Evolutionary conservation across 2,888 invertebrate species (phyloP).

Genomic region (Rhingia rostrata): DNA sequence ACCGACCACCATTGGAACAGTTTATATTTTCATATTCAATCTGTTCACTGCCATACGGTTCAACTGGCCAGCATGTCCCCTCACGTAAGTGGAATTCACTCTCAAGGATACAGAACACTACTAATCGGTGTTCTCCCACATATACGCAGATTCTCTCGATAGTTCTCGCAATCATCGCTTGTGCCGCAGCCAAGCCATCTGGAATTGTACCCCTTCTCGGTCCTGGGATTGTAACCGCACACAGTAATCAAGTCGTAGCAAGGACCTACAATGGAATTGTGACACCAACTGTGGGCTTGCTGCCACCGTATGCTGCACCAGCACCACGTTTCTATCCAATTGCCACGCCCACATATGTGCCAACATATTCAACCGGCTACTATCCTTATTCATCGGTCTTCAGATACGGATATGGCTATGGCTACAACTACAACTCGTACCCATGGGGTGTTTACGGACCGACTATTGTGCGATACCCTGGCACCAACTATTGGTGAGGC

Average conservation of each 20-base stretch:
- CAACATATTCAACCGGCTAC: constrained; percentile 55
- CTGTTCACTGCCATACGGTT: constrained; percentile 4
- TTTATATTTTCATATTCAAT: constrained; percentile 56
- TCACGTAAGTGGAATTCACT: constrained; percentile 53
- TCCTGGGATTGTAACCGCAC: constrained; percentile 65
- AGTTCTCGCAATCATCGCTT: constrained; percentile 62
- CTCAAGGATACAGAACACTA: not conserved
- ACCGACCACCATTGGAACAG: constrained; percentile 43
- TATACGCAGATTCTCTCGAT: constrained; percentile 47
- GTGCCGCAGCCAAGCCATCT: constrained; percentile 67
- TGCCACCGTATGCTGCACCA: constrained; percentile 54
- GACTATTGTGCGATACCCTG: constrained; percentile 56
- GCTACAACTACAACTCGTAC: constrained; percentile 39
- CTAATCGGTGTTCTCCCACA: not conserved
- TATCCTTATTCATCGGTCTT: constrained; percentile 60
- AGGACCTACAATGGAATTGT: constrained; percentile 66
- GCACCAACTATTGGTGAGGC: constrained; percentile 46
- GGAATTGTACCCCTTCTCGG: constrained; percentile 67
- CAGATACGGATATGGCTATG: constrained; percentile 61
- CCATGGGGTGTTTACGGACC: constrained; percentile 66
- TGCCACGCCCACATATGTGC: constrained; percentile 47
- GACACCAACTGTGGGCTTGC: constrained; percentile 50
- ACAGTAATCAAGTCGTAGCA: constrained; percentile 64
- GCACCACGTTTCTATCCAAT: constrained; percentile 56
- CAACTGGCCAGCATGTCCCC: constrained; percentile 31